Evolutionary conservation across 2,113 vertebrate species (phyloP), one percentile per base, ranked within the genome.

Genomic region (Neofelis nebulosa): DNA sequence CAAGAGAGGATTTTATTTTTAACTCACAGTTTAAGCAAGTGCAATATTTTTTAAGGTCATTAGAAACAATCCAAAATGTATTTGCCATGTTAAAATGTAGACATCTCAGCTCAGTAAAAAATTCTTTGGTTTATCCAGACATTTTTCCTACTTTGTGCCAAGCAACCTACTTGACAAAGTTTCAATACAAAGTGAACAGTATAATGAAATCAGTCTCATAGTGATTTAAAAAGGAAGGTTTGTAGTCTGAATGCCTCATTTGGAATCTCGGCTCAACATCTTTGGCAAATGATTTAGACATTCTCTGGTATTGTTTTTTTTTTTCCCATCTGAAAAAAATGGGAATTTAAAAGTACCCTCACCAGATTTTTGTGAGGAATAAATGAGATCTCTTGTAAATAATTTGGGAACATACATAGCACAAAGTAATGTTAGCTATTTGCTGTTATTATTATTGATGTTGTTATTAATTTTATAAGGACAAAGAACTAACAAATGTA

Each of bases 141-240:
- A 45, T 87, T 82, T 94, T 85, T n/a, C 36, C 55, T 57, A 78
- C 7, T 66, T 27, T 19, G 9, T 95, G 57, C 61, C 88, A 87
- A 91, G 31, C 25, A 91, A 48, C 19, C 7, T 73, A 41, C 29
- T 55, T 74, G 73, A 61, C 83, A 82, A 31, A 95, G 33, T 52
- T 84, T 91, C 50, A 93, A 81, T 9, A 45, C 45, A 45, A 88
- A 55, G 15, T 55, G 52, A 55, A 55, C 52, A 45, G 23, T 74
- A 1, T 61, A 79, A 87, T 83, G 55, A 66, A 92, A 71, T 57
- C 41, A n/a, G 33, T 82, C 29, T 23, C 63, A n/a, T 4, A 41
- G 23, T 83, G 61, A 94, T 61, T 82, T 95, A 11, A 80, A 96
- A 94, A 84, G 23, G 63, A 63, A 94, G 6, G 23, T 79, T 78